Evolutionary conservation across 1,140 invertebrate genomes (phyloP), one percentile per base, ranked within the genome.

Genomic region (Teleogryllus occipitalis): DNA sequence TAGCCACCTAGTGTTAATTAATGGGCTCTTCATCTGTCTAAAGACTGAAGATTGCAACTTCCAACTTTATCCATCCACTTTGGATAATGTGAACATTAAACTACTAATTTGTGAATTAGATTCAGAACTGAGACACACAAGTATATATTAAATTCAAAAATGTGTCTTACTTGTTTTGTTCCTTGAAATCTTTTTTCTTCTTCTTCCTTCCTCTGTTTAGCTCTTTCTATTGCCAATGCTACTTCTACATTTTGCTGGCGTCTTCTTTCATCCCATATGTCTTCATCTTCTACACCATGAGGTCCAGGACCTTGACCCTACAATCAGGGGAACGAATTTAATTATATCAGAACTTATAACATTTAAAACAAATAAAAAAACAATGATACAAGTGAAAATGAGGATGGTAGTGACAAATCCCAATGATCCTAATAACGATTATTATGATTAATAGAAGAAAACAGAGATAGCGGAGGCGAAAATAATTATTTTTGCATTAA

Each of bases 141-240:
- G 54, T 14, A 65, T 65, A 7, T 65, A 18, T 65, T 65, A 10
- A 65, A 14, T 65, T 18, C 1, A 18, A 18, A 65, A 65, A 65
- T 14, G 18, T 18, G 10, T 65, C 10, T 65, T 65, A 65, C 54
- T 18, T 65, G 54, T 65, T 65, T 65, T 65, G 54, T 65, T 65
- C 48, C 76, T n/a, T 79, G 54, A 18, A 89, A 93, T 76, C 92
- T 89, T 82, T 94, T 92, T 83, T 96, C 94, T 84, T 95, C 94
- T 83, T 96, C 93, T 83, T 95, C 93, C 82, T 94, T 92, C 15
- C 93, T 88, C 81, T 93, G 91, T 39, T 93, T 90, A 0, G 94
- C 94, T 78, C 93, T 88, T 81, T 94, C 93, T 7, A 94, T 91
- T 3, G 90, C 92, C 72, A 90, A 88, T 3, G 90, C 91, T 21